phyloP scores from a whole-genome alignment of 2,113 vertebrate genomes.

The Pedetes capensis region DNA sequence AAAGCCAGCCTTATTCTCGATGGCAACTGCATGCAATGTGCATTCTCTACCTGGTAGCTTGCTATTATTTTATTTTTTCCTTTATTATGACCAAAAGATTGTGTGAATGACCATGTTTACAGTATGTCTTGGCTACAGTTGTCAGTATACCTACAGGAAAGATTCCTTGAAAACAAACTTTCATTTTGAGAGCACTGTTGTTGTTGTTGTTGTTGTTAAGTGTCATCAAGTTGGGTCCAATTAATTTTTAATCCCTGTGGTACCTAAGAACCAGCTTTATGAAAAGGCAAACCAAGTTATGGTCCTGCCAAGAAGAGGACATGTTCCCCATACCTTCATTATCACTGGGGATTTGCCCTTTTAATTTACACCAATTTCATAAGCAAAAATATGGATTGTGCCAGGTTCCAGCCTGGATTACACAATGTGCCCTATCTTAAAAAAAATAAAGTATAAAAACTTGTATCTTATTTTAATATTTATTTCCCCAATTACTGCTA shows the following conservation, averaged over 20 bases:
- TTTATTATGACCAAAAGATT: not conserved
- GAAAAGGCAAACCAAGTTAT: not conserved
- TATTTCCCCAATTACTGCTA: not conserved
- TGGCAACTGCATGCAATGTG: not conserved
- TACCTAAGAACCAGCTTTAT: not conserved
- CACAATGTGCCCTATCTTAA: not conserved
- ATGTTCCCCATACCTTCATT: not conserved
- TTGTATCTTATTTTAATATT: not conserved
- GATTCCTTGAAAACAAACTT: not conserved
- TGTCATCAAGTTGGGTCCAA: no score
- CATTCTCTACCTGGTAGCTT: not conserved
- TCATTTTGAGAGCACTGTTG: not conserved
- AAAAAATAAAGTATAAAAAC: not conserved
- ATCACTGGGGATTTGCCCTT: not conserved
- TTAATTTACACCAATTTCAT: not conserved
- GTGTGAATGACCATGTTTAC: not conserved
- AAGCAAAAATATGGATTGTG: not conserved
- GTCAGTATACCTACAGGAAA: conserved; percentile 6
- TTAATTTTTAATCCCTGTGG: not conserved
- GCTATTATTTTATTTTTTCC: not conserved
- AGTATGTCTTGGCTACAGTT: not conserved
- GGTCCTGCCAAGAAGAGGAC: not conserved
- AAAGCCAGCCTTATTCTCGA: not conserved
- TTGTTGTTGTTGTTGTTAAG: no score
- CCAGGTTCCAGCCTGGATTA: not conserved